Base-by-base conservation (phyloP, 2,888 invertebrate genomes). In the Brachypterus glaber region DNA sequence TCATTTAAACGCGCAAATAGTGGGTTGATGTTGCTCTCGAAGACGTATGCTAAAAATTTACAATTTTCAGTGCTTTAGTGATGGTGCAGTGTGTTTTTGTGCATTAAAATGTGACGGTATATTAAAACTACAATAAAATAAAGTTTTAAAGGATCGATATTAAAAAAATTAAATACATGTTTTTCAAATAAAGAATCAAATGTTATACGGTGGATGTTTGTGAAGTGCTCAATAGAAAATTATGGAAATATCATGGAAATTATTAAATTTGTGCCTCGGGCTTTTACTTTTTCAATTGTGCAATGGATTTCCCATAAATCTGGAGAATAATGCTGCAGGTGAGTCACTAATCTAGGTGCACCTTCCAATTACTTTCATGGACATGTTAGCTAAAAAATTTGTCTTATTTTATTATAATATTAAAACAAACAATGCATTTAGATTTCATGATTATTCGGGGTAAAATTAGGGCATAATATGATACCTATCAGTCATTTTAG, bases 261-360 rank as follows among this genome's bases (percentile, higher is more conserved):
- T 58, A 49, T 47, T 51, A 40, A 53, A 53, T 52, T 49, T 61
- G 40, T 62, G 53, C 48, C 47, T 63, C 40, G 58, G 53, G 50
- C 52, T 63, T 45, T 49, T 56, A 39, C 51, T 59, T 42, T 50
- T 62, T 41, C 55, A 58, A 49, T 57, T 64, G 55, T 66, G 66
- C 55, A 61, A 59, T 50, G 65, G 64, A 53, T 58, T 62, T 52
- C 66, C 67, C 35, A 58, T 65, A 45, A 58, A 60, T 53, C 53
- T 60, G 48, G 59, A 61, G 51, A 59, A 59, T 52, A 54, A 58
- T 45, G 55, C 53, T 45, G 54, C 58, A 60, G 66, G 66, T 66
- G 63, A 62, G 64, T 63, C 60, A 62, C 51, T 47, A 5, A 9
- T 9, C 5, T 4, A 11, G 27, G 8, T 27, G 12, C 27, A 9